A percentile compares a stretch with the other conserved stretches of the same genome.
Conservation (phyloP, 2,113 vertebrate genomes). For the Chionis minor region DNA sequence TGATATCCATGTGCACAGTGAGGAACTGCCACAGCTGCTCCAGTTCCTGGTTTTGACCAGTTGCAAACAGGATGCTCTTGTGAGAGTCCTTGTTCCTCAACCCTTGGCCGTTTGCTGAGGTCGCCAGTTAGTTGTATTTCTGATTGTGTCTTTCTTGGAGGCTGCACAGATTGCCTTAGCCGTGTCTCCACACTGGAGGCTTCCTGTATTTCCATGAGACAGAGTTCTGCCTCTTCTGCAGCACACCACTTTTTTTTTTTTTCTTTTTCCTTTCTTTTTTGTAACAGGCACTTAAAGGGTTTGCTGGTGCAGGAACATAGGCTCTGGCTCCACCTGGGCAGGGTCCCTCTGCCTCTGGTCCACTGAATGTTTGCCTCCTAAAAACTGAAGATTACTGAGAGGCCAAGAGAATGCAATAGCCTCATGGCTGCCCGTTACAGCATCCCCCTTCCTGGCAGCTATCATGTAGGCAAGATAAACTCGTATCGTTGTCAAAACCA, state of each 20-base stretch:
- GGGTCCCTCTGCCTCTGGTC: neutral
- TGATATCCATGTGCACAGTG: rapidly evolving
- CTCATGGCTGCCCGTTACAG: neutral
- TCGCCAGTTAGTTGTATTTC: neutral
- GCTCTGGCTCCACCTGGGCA: neutral
- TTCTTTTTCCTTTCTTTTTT: neutral
- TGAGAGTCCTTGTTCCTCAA: neutral
- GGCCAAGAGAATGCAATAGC: neutral
- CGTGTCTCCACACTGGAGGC: neutral
- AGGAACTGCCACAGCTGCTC: neutral
- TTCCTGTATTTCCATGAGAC: neutral
- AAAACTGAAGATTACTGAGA: neutral
- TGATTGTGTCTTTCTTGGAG: neutral
- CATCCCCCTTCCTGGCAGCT: neutral
- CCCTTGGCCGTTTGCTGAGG: neutral
- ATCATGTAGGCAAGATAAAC: neutral
- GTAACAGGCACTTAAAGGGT: neutral
- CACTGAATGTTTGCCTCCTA: neutral
- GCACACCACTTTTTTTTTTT: neutral
- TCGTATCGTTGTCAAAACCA: neutral
- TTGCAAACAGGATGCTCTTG: neutral
- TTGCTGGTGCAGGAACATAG: rapidly evolving
- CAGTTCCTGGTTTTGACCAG: neutral
- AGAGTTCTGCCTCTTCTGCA: neutral
- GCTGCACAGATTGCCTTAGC: neutral